Percentiles rank a stretch among this genome's conserved stretches.
phyloP scores from a whole-genome alignment of 2,797 vertebrate species.

The Jordanella pulchra region DNA sequence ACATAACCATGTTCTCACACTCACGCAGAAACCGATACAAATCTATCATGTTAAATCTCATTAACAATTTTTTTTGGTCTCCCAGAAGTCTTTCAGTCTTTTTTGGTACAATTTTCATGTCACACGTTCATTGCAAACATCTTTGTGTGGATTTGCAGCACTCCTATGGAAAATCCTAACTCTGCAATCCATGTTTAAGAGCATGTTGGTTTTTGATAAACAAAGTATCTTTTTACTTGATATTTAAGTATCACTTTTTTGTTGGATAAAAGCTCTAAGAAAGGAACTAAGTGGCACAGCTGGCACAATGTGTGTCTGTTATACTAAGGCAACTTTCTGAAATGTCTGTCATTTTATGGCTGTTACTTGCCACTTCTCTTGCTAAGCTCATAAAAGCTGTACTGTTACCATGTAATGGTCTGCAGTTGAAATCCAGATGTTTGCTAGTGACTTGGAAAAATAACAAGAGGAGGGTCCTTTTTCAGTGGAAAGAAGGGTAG shows the following conservation, averaged over 20 bases:
- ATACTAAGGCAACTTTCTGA: slow-evolving; percentile 27
- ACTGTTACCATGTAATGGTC: slow-evolving; percentile 48
- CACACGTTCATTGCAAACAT: slow-evolving; percentile 65
- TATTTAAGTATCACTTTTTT: not conserved
- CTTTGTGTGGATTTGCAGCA: slow-evolving; percentile 65
- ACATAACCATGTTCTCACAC: not conserved
- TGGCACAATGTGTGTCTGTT: slow-evolving; percentile 23
- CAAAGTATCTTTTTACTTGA: slow-evolving; percentile 24
- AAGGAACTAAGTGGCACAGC: slow-evolving; percentile 30
- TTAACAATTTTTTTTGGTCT: slow-evolving; percentile 53
- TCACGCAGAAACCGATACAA: not conserved
- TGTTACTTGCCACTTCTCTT: slow-evolving; percentile 58
- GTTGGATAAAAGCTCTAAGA: slow-evolving; percentile 21
- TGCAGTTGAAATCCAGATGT: slow-evolving; percentile 73
- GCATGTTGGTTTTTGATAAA: slow-evolving; percentile 61
- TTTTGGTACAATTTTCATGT: slow-evolving; percentile 66
- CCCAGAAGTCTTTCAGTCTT: slow-evolving; percentile 13
- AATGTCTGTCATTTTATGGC: slow-evolving; percentile 51
- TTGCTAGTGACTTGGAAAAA: slow-evolving; percentile 48
- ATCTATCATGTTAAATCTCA: slow-evolving; percentile 21
- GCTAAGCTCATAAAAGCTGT: slow-evolving; percentile 54
- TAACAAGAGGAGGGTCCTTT: slow-evolving; percentile 29
- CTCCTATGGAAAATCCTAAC: slow-evolving; percentile 74
- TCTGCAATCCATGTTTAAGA: slow-evolving; percentile 48
- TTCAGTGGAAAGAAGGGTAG: slow-evolving; percentile 24